Base-by-base conservation (phyloP, 2,888 invertebrate species). In the Masnerella sp. region DNA sequence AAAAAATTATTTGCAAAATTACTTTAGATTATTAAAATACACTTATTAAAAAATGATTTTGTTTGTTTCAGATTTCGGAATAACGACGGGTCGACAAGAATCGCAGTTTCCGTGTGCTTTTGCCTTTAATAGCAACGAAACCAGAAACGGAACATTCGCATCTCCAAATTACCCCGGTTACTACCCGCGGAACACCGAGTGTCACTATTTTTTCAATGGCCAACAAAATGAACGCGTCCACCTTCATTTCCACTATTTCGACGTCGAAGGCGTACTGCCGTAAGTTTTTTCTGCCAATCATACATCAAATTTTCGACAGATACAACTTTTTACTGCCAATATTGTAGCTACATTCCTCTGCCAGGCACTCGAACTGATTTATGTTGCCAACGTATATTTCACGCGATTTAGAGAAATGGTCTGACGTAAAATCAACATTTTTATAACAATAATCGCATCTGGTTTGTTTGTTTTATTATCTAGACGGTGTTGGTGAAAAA, bases 241-340 rank as follows among this genome's bases (percentile, higher is more conserved):
- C 81, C 90, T 97, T 75, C 93, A 94, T 84, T 97, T 97, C 86
- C 93, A 93, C 49, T 95, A 94, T 88, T 97, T 97, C 85, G 96
- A 97, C 86, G 95, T 98, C 38, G 98, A 98, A 88, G 98, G 98
- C 76, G 94, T 97, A 68, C 89, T 93, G 81, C 97, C 96, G 97
- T 98, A 91, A 93, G 94, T 92, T 64, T 49, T 22, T 71, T 43
- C 7, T 18, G 3, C 18, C 36, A 28, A 1, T 25, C 34, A 52
- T 58, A 34, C 36, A 51, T 59, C 61, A 61, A 20, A 62, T 43
- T 34, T 40, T 18, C 11, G 52, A 47, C 61, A 22, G 20, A 30
- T 40, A 38, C 47, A 25, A 42, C 30, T 69, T 61, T 61, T 54
- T 59, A 52, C 28, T 42, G 22, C 40, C 28, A 20, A 42, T 47